Evolutionary conservation across 2,888 invertebrate genomes (phyloP).

Genomic region (Pegoplata infirma): DNA sequence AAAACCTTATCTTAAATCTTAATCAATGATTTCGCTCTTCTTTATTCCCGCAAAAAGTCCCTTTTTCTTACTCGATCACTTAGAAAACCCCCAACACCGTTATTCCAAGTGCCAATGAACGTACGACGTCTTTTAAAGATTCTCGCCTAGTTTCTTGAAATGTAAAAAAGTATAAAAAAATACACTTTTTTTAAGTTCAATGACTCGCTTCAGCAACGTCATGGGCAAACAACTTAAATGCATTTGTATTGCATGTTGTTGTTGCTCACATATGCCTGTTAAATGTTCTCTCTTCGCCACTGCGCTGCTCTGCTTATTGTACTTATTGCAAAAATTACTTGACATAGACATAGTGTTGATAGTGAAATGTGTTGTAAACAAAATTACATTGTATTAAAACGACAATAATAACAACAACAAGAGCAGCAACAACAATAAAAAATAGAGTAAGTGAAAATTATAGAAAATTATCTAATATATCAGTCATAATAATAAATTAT

Average conservation of each 20-base stretch:
- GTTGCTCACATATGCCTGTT: background rate
- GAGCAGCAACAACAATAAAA: slow-evolving; percentile 21
- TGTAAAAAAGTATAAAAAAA: slow-evolving; percentile 13
- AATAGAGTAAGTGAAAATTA: slow-evolving; percentile 52
- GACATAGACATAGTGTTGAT: slow-evolving; percentile 62
- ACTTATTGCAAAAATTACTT: slow-evolving; percentile 52
- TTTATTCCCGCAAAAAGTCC: background rate
- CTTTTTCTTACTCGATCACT: background rate
- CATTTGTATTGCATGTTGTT: slow-evolving; percentile 51
- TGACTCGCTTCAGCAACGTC: slow-evolving; percentile 72
- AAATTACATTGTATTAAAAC: slow-evolving; percentile 58
- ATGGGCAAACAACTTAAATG: slow-evolving; percentile 68
- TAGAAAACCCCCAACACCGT: slow-evolving; percentile 41
- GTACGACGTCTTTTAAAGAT: slow-evolving; percentile 54
- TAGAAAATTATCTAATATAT: slow-evolving; percentile 38
- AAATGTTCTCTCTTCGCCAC: too few species aligned
- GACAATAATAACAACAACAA: slow-evolving; percentile 33
- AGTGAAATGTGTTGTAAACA: slow-evolving; percentile 63
- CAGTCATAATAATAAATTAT: slow-evolving; percentile 9
- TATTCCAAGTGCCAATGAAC: slow-evolving; percentile 61
- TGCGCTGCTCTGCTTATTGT: background rate
- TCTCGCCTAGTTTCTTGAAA: slow-evolving; percentile 63
- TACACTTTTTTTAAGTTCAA: slow-evolving; percentile 71
- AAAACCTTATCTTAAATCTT: background rate
- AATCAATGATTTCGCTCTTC: slow-evolving; percentile 2